Conservation (phyloP, 2,797 vertebrate species). For the Chaetodon trifasciatus region DNA sequence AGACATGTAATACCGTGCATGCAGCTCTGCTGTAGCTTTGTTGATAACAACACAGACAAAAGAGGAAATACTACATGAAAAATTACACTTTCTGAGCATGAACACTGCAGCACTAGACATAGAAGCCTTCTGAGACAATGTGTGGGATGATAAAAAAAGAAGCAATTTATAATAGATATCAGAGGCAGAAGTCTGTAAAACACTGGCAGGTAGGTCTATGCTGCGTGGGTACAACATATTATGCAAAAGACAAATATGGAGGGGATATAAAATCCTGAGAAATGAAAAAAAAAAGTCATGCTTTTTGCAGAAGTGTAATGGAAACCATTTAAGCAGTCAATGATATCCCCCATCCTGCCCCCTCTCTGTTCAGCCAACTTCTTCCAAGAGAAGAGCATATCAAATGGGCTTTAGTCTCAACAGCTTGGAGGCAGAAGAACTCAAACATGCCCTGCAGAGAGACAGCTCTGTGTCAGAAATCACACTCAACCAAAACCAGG, state of each 20-base stretch:
- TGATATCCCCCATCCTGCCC: conserved; percentile 83
- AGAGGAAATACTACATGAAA: conserved; percentile 69
- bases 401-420: conserved; percentile 82
- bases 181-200: conserved; percentile 68
- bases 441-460: conserved; percentile 79
- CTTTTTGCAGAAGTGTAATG: conserved; percentile 85
- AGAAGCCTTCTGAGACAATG: conserved; percentile 83
- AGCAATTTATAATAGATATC: conserved; percentile 74
- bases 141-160: conserved; percentile 81
- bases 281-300: conserved; percentile 79
- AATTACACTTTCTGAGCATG: conserved; percentile 74
- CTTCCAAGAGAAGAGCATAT: conserved; percentile 79
- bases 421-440: conserved; percentile 79
- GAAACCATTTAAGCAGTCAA: conserved; percentile 87
- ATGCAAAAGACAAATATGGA: conserved; percentile 78
- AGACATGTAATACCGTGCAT: conserved; percentile 67
- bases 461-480: conserved; percentile 76
- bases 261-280: conserved; percentile 73
- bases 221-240: conserved; percentile 77
- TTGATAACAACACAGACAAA: conserved; percentile 69
- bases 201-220: conserved; percentile 73
- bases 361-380: conserved; percentile 80
- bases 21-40: conserved; percentile 58
- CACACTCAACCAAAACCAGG: conserved; percentile 68
- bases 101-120: conserved; percentile 77